phyloP scores from a whole-genome alignment of 1,140 invertebrate genomes.

The Argopecten irradians region DNA sequence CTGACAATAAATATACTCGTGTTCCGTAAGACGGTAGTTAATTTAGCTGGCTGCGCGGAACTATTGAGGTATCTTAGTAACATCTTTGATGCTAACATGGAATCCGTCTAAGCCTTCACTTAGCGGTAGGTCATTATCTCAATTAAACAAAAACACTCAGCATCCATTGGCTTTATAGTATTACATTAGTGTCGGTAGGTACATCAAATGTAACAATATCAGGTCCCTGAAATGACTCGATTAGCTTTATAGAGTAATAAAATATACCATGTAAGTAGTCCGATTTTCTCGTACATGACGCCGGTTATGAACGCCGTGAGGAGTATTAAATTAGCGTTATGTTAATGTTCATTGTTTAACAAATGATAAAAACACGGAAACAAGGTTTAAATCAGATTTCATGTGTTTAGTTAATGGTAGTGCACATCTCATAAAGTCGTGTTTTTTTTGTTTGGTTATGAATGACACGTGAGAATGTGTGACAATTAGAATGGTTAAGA shows the following conservation, averaged over 20 bases:
- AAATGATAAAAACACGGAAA: background rate
- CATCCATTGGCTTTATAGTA: constrained; percentile 10
- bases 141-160: constrained; percentile 11
- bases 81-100: background rate
- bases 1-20: background rate
- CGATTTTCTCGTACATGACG: background rate
- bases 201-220: constrained; percentile 17
- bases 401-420: background rate
- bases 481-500: too few species aligned
- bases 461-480: background rate
- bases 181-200: background rate
- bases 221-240: background rate
- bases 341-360: background rate
- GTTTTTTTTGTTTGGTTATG: too few species aligned
- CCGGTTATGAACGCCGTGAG: background rate
- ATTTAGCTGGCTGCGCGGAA: background rate
- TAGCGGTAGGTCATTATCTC: constrained; percentile 20
- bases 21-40: background rate
- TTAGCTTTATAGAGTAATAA: constrained; percentile 23
- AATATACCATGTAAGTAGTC: background rate
- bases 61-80: background rate
- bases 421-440: background rate
- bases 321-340: background rate
- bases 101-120: constrained; percentile 15
- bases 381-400: background rate